Base-by-base conservation (phyloP, 2,113 vertebrate species). In the Athene cunicularia region DNA sequence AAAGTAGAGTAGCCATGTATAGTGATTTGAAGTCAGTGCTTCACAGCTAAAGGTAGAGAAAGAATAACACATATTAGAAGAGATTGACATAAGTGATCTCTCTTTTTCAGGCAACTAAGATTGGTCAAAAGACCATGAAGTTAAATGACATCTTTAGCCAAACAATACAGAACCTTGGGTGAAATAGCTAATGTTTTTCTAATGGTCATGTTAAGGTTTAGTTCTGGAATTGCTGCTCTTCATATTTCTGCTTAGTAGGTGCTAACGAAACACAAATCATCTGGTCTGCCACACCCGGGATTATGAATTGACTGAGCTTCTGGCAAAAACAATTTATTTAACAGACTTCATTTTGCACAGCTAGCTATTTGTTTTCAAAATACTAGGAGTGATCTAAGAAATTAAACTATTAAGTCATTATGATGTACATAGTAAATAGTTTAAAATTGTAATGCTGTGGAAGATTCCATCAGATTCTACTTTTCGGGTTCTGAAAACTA, bases 321-420 rank as follows among this genome's bases (percentile, higher is more conserved):
- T 96, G 95, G 92, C 68, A 1, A 85, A 90, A 93, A 55, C 60
- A 22, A 59, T 93, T 96, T 62, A 80, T 96, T 88, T 66, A 71
- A 91, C 58, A 93, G 90, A 39, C 86, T 94, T 80, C 89, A 89
- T 97, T 94, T 95, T 95, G 68, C 66, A 63, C 26, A 28, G 84
- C 80, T 91, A 45, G 52, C 60, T 85, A 12, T 85, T 92, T 20
- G 15, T 88, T 95, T 94, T 90, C 63, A 58, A 59, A 88, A 83
- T 71, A 53, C 62, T 60, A 49, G 56, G 67, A 74, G 37, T 24
- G 55, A 86, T 66, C 59, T 59, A 62, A 93, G 50, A 68, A 95
- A 47, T 77, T 73, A 70, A 43, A 52, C 56, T 62, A 20, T 70
- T 62, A 93, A 75, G 19, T 76, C 30, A 27, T 93, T 77, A 68